These are phyloP conservation scores for Trachelus troglodyta DNA, from an alignment of 2,888 invertebrate species.

Conservation along the genomic window DNA sequence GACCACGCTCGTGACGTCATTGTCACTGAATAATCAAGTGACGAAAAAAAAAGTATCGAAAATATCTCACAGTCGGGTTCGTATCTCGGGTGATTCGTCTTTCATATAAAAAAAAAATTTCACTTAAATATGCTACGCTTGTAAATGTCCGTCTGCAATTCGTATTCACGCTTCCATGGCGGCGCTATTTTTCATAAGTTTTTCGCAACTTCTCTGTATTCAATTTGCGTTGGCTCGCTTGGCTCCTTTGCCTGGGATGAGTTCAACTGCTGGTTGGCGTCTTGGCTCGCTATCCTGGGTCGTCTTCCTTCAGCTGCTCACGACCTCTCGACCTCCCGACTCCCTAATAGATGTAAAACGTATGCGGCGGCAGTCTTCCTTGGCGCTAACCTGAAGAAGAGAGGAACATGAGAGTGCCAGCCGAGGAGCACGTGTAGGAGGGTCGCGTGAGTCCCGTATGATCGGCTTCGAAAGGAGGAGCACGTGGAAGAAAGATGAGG, in stretches of 20 bases:
- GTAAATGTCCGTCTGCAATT: constrained; percentile 43
- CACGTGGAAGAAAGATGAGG: neutral
- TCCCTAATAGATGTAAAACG: constrained; percentile 33
- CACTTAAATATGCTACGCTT: constrained; percentile 33
- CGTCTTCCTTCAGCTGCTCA: neutral
- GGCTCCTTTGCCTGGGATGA: constrained; percentile 4
- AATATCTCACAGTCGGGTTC: neutral
- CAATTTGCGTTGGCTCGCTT: constrained; percentile 44
- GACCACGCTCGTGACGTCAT: neutral
- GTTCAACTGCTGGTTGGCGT: neutral
- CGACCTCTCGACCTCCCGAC: neutral
- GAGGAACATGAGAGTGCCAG: neutral
- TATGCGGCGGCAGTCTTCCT: constrained; percentile 19
- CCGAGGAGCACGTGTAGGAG: neutral
- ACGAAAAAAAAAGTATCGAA: neutral
- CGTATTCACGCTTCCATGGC: constrained; percentile 47
- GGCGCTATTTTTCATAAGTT: constrained; percentile 48
- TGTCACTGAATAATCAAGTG: neutral
- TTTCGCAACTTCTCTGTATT: constrained; percentile 47
- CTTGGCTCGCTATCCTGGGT: neutral
- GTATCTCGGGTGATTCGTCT: neutral
- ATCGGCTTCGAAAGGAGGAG: neutral
- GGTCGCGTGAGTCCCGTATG: neutral
- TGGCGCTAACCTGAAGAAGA: neutral
- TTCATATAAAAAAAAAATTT: neutral